Conservation (phyloP, 1,140 invertebrate genomes). For the Leptinotarsa undecemlineata region DNA sequence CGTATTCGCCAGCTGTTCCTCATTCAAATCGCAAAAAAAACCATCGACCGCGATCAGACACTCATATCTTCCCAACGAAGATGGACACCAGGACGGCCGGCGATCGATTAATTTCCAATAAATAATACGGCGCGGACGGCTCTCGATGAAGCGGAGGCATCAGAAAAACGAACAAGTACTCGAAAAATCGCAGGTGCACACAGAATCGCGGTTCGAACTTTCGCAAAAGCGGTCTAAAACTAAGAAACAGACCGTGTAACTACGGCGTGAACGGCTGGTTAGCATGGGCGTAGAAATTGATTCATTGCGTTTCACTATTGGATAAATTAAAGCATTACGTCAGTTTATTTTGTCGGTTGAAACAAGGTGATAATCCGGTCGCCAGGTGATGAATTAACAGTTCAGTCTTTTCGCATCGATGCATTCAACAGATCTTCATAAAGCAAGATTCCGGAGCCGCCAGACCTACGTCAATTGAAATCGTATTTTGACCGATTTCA, state of each 20-base stretch:
- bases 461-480: too few species aligned
- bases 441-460: too few species aligned
- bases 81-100: neutral
- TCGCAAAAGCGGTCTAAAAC: conserved; percentile 20
- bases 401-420: neutral
- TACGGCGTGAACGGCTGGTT: conserved; percentile 1
- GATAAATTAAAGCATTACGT: neutral
- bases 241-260: conserved; percentile 11
- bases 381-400: neutral
- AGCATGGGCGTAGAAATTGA: conserved; percentile 14
- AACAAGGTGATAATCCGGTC: neutral
- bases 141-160: neutral
- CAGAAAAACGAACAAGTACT: neutral
- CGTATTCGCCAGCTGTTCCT: neutral
- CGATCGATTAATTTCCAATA: neutral
- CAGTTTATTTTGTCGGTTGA: neutral
- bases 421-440: neutral
- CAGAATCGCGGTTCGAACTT: conserved; percentile 15
- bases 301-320: neutral
- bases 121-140: neutral
- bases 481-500: too few species aligned
- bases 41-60: neutral
- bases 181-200: conserved; percentile 2
- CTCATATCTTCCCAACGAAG: neutral
- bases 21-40: neutral